Percentiles rank a stretch among this genome's conserved stretches.
Conservation (phyloP, 2,113 vertebrate species). For the Sula dactylatra region DNA sequence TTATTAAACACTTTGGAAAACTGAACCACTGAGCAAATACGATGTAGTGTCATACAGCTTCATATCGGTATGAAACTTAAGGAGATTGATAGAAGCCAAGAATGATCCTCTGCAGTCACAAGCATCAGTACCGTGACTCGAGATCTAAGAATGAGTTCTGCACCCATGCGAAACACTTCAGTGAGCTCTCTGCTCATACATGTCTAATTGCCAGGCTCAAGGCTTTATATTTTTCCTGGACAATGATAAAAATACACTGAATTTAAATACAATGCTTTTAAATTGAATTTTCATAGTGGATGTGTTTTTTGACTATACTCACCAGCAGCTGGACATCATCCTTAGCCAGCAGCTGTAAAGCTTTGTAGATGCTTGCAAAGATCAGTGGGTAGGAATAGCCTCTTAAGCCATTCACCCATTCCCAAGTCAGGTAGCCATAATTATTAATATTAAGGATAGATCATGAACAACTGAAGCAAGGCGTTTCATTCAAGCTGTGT, state of each 20-base stretch:
- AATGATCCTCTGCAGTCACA: not conserved
- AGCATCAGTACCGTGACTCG: not conserved
- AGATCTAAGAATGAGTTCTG: not conserved
- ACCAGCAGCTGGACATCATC: constrained; percentile 86
- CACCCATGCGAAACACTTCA: fast-evolving
- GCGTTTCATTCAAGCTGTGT: too few relatives aligned
- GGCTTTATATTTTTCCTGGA: not conserved
- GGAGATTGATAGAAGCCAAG: not conserved
- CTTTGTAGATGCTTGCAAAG: constrained; percentile 88
- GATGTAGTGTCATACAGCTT: not conserved
- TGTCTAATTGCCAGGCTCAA: not conserved
- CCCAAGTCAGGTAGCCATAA: constrained; percentile 95
- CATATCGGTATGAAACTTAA: not conserved
- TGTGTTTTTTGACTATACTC: constrained; percentile 21
- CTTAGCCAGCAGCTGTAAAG: constrained; percentile 76
- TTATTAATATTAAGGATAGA: constrained; percentile 72
- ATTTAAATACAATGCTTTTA: not conserved
- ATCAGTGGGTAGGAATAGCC: constrained; percentile 88
- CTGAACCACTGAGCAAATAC: not conserved
- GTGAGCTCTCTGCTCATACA: not conserved
- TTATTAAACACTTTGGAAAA: not conserved
- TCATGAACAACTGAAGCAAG: not conserved
- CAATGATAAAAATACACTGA: not conserved
- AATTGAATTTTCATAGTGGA: not conserved
- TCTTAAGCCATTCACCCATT: constrained; percentile 87